Evolutionary conservation across 1,140 invertebrate species (phyloP), one percentile per base, ranked within the genome.

Genomic region (Dendrolimus punctatus): DNA sequence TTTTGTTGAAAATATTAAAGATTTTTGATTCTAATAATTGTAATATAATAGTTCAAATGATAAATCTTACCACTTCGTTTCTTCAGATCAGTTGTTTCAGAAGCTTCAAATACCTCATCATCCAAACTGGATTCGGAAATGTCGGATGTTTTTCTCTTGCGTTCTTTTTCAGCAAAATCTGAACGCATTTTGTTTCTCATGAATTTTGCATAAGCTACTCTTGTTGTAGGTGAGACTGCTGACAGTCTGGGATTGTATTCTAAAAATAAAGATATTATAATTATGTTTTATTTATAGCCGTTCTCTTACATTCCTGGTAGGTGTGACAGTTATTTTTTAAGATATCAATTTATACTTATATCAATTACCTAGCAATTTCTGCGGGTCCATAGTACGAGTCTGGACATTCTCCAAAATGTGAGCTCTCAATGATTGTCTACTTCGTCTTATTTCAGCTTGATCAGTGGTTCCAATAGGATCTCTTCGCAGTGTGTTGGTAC

Each of bases 141-240:
- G 5, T 60, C 59, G 4, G 67, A 74, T 3, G 54, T 55, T 47
- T 58, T 55, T 40, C 45, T 56, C 8, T 61, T 62, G 39, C 75
- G 75, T 62, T 89, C 79, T 45, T 76, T 65, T 6, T 85, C 74
- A 0, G 76, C 80, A 63, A 80, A 85, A 62, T 93, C 90, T 7
- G 88, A 80, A 51, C 90, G 89, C 41, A 92, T 88, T 62, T 91
- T 91, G 50, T 87, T 91, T 42, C 92, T 90, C 90, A 95, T 95
- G 70, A 96, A 96, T 76, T 95, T 95, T 39, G 94, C 94, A 64
- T 95, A 95, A 3, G 95, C 95, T 9, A 95, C 90, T 65, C 94
- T 88, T 1, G 94, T 94, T 0, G 91, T 91, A 4, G 92, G 91
- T 1, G 93, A 90, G 0, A 95, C 91, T 6, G 90, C 90, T 5